Evolutionary conservation across 2,797 vertebrate species (phyloP), one percentile per base, ranked within the genome.

Genomic region (Cyprinella venusta): DNA sequence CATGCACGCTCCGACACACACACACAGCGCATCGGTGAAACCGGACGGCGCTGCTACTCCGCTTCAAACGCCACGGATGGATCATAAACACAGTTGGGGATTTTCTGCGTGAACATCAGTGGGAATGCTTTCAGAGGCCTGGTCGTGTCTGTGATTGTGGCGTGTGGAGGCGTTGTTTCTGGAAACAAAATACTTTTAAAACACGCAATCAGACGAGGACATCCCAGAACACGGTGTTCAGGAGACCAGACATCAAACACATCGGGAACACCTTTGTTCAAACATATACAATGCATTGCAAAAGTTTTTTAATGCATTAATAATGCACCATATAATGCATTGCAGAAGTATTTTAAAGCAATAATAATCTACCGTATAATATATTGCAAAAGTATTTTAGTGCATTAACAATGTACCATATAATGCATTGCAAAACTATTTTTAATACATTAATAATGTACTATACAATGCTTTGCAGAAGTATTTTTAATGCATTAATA

Each of bases 1-100:
- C 72, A 85, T 61, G 81, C 16, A 76, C 71, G 65, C 77, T 79
- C 59, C 8, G 18, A 19, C 54, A 74, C 80, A 81, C 80, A n/a
- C 50, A 36, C 40, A 48, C 56, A 0, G 21, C 50, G 54, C 54
- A 24, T 24, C n/a, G 54, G 10, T 59, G 5, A 59, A 59, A 59
- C 56, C 56, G 56, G 56, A 59, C 56, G n/a, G n/a, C 2, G 56
- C 56, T 12, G 10, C 13, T 24, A 26, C 56, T 24, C 13, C 56
- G 56, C 56, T 26, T 54, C 52, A 54, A 54, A 54, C 19, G 19
- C 52, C 52, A 3, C 19, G 19, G 19, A 54, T 21, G 52, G 19
- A 54, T 54, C 56, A 61, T 26, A 15, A 61, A 61, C 24, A 24
- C 56, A 24, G n/a, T 24, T 12, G 52, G 52, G 52, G 50, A 19